A percentile compares a stretch with the other conserved stretches of the same genome.
Evolutionary conservation across 1,140 invertebrate species (phyloP).

Genomic region (Bombus confusus): DNA sequence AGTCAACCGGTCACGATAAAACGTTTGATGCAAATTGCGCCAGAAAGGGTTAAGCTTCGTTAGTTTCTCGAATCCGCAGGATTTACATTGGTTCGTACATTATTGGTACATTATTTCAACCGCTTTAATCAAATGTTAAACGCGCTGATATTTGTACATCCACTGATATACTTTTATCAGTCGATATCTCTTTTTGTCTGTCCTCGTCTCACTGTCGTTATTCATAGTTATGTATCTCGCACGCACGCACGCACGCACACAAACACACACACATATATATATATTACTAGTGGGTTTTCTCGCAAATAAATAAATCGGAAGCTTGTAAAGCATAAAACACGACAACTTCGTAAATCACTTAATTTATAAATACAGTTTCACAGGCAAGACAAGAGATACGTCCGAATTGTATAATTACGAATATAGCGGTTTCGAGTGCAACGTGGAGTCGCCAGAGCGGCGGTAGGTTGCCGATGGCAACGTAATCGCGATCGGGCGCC

Average conservation of each 20-base stretch:
- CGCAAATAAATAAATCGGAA: not conserved
- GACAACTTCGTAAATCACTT: not conserved
- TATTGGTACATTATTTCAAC: not conserved
- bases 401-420: not conserved
- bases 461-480: constrained; percentile 31
- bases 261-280: too few species aligned
- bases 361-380: not conserved
- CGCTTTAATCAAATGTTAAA: not conserved
- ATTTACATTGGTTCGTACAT: too few species aligned
- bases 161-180: too few species aligned
- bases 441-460: not conserved
- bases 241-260: too few species aligned
- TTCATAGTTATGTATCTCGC: too few species aligned
- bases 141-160: not conserved
- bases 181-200: too few species aligned
- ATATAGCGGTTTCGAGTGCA: not conserved
- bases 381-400: too few species aligned
- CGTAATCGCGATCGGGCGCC: constrained; percentile 35
- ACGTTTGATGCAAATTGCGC: too few species aligned
- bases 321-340: not conserved
- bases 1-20: too few species aligned
- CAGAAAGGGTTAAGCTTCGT: too few species aligned
- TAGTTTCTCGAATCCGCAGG: too few species aligned
- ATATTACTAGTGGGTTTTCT: too few species aligned
- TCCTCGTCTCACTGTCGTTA: not conserved